These are phyloP conservation scores for Drosophila monieri DNA, from an alignment of 2,888 invertebrate species.

Conservation along the genomic window DNA sequence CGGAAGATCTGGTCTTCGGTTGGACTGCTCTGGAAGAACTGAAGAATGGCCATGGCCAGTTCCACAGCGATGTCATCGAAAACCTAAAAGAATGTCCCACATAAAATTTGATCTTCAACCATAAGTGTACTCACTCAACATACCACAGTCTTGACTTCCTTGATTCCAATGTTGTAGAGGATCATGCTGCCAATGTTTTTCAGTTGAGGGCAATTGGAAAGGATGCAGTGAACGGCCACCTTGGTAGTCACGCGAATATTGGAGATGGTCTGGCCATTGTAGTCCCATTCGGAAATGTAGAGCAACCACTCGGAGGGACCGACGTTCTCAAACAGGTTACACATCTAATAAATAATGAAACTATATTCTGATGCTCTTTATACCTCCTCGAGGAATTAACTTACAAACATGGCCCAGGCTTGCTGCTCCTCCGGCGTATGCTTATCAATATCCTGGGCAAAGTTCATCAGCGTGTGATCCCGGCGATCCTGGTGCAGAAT, in stretches of 20 bases:
- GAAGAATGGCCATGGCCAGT: constrained; percentile 94
- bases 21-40: constrained; percentile 92
- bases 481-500: constrained; percentile 95
- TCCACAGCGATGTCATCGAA: constrained; percentile 97
- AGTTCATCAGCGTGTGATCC: constrained; percentile 95
- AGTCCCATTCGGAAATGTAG: constrained; percentile 96
- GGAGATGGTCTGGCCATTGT: constrained; percentile 90
- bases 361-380: not conserved
- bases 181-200: constrained; percentile 94
- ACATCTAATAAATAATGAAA: constrained; percentile 87
- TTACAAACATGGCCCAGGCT: constrained; percentile 91
- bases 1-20: constrained; percentile 92
- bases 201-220: constrained; percentile 89
- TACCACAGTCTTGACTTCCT: constrained; percentile 99
- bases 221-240: constrained; percentile 93
- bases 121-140: not conserved
- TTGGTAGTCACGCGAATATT: constrained; percentile 96
- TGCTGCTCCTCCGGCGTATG: constrained; percentile 90
- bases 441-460: constrained; percentile 91
- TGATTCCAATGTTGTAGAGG: constrained; percentile 95
- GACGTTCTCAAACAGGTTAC: constrained; percentile 94
- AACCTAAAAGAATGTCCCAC: constrained; percentile 86
- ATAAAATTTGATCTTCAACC: no score
- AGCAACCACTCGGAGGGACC: constrained; percentile 96
- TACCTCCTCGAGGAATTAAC: constrained; percentile 67